A percentile compares a stretch with the other conserved stretches of the same genome.
phyloP scores from a whole-genome alignment of 2,113 vertebrate genomes.

The Hypomesus transpacificus region DNA sequence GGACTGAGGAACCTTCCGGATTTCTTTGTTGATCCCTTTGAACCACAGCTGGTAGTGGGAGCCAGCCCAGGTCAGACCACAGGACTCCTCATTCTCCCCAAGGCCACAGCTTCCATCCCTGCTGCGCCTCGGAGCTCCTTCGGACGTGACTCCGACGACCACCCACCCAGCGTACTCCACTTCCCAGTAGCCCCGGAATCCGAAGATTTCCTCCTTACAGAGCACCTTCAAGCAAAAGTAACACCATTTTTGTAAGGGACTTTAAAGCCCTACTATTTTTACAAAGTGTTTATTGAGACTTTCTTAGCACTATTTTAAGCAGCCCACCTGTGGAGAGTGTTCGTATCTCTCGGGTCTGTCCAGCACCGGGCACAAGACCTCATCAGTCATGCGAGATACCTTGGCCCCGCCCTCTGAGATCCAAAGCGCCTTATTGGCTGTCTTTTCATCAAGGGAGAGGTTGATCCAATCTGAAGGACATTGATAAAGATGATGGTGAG shows the following conservation, averaged over 20 bases:
- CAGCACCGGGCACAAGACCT: slow-evolving; percentile 58
- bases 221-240: slow-evolving; percentile 49
- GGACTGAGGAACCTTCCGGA: slow-evolving; percentile 35
- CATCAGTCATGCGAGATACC: slow-evolving; percentile 59
- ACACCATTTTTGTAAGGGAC: background rate
- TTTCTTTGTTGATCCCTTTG: slow-evolving; percentile 32
- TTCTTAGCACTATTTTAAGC: too few relatives aligned
- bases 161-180: slow-evolving; percentile 58
- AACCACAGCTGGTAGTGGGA: slow-evolving; percentile 61
- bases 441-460: slow-evolving; percentile 61
- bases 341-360: slow-evolving; percentile 65
- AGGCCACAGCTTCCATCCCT: slow-evolving; percentile 57
- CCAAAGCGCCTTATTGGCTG: slow-evolving; percentile 67
- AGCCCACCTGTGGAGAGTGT: slow-evolving; percentile 62
- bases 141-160: slow-evolving; percentile 51
- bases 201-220: slow-evolving; percentile 54
- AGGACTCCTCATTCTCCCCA: slow-evolving; percentile 67
- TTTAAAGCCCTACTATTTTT: too few relatives aligned
- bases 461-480: slow-evolving; percentile 55
- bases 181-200: slow-evolving; percentile 56
- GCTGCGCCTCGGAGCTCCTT: slow-evolving; percentile 51
- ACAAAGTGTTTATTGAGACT: too few relatives aligned
- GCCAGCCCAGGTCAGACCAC: slow-evolving; percentile 61
- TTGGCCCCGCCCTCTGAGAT: slow-evolving; percentile 56
- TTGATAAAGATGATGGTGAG: too few relatives aligned